Evolutionary conservation across 2,113 vertebrate species (phyloP).

Genomic region (Dryoscopus gambensis): DNA sequence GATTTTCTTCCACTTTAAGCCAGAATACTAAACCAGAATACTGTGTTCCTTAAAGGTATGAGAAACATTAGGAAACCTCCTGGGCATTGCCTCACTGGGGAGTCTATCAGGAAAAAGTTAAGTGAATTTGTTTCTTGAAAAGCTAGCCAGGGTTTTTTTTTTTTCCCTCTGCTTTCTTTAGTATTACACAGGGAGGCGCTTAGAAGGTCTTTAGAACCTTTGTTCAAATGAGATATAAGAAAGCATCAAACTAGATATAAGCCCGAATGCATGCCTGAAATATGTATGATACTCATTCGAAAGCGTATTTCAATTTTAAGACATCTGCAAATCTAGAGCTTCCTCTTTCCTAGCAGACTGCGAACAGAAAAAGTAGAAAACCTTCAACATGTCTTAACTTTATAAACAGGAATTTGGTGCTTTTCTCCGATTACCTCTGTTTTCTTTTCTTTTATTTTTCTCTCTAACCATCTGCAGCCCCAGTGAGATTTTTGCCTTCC

Average conservation of each 20-base stretch:
- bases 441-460: neutral
- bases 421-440: neutral
- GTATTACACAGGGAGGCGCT: neutral
- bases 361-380: neutral
- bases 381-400: neutral
- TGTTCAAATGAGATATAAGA: neutral
- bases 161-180: neutral
- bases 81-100: neutral
- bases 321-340: neutral
- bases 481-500: neutral
- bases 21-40: neutral
- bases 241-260: neutral
- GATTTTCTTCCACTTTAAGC: neutral
- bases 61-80: neutral
- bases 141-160: neutral
- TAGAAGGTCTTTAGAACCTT: neutral
- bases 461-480: neutral
- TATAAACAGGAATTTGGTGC: neutral
- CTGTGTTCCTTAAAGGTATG: neutral
- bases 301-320: neutral
- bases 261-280: neutral
- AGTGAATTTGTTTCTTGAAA: slow-evolving; percentile 4
- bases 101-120: neutral
- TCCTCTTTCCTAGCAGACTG: neutral
- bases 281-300: neutral